phyloP scores from a whole-genome alignment of 2,888 invertebrate species.

The Pollenia griseotomentosa region DNA sequence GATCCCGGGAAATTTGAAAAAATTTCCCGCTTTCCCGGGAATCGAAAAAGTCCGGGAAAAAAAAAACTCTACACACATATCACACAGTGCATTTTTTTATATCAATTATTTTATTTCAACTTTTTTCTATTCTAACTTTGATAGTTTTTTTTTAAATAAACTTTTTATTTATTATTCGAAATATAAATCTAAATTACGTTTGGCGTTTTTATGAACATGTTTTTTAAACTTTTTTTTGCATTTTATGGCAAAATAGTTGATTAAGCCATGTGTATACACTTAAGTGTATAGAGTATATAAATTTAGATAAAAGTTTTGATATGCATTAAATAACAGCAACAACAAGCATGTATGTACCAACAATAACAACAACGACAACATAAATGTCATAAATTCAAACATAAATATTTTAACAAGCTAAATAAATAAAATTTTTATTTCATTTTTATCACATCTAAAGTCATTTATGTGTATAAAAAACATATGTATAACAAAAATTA shows the following conservation, averaged over 20 bases:
- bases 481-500: neutral
- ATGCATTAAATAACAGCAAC: constrained; percentile 15
- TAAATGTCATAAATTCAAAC: neutral
- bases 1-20: too few relatives aligned
- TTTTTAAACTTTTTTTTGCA: neutral
- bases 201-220: neutral
- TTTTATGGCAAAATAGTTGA: too few relatives aligned
- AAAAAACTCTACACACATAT: too few relatives aligned
- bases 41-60: too few relatives aligned
- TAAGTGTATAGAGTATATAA: neutral
- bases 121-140: neutral
- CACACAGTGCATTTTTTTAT: neutral
- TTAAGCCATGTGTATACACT: too few relatives aligned
- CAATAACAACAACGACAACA: neutral
- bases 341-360: neutral
- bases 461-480: neutral
- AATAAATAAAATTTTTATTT: constrained; percentile 29
- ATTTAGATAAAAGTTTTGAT: constrained; percentile 16
- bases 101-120: constrained; percentile 7
- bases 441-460: constrained; percentile 10
- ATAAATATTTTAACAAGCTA: constrained; percentile 10
- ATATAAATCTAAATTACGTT: neutral
- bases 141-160: neutral
- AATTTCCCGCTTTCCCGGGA: too few relatives aligned
- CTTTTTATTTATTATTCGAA: neutral